Conservation (phyloP, 2,113 vertebrate genomes). For the Melanostigma gelatinosum region DNA sequence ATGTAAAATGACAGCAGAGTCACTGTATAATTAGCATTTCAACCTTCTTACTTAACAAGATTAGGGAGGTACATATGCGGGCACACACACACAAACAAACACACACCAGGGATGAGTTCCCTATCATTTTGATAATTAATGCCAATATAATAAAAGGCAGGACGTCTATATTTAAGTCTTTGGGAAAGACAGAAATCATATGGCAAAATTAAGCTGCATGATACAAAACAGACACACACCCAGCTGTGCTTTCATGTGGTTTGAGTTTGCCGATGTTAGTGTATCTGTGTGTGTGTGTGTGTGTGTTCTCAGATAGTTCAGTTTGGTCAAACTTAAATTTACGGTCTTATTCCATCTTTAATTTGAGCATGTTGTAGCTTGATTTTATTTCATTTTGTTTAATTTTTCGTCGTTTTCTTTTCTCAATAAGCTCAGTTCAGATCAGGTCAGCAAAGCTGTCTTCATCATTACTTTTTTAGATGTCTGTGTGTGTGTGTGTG, state of each 20-base stretch:
- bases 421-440: conserved; percentile 20
- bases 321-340: conserved; percentile 4
- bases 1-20: conserved; percentile 47
- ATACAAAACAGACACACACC: conserved; percentile 63
- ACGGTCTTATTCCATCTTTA: conserved; percentile 3
- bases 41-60: conserved; percentile 56
- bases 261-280: conserved; percentile 17
- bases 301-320: neutral
- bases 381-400: neutral
- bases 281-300: neutral
- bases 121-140: conserved; percentile 77
- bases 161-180: conserved; percentile 62
- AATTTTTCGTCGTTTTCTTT: neutral
- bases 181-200: conserved; percentile 33
- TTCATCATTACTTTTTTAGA: conserved; percentile 11
- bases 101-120: conserved; percentile 43
- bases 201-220: conserved; percentile 56
- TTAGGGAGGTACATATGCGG: conserved; percentile 40
- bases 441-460: conserved; percentile 24
- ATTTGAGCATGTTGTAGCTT: conserved; percentile 8
- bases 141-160: conserved; percentile 69
- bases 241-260: conserved; percentile 62
- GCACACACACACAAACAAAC: conserved; percentile 22
- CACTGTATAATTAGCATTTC: conserved; percentile 69
- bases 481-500: neutral